A percentile compares a stretch with the other conserved stretches of the same genome.
phyloP scores from a whole-genome alignment of 2,113 vertebrate genomes.

The Seriola aureovittata region DNA sequence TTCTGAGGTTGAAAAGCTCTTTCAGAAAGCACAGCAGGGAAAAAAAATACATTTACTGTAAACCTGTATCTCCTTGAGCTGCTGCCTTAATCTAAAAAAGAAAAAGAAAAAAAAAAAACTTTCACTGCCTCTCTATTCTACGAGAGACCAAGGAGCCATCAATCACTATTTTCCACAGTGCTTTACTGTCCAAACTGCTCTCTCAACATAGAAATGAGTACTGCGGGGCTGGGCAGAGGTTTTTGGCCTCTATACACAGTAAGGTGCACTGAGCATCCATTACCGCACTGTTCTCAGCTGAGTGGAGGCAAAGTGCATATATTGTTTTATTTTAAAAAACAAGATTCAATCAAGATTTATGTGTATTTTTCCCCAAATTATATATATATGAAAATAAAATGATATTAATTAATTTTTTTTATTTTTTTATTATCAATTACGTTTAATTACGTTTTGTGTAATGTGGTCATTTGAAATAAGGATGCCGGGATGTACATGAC shows the following conservation, averaged over 20 bases:
- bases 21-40: slow-evolving; percentile 33
- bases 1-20: slow-evolving; percentile 48
- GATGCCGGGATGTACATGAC: not conserved
- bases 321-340: slow-evolving; percentile 6
- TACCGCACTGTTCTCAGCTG: slow-evolving; percentile 6
- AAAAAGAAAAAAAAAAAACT: slow-evolving; percentile 38
- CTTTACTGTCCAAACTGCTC: slow-evolving; percentile 66
- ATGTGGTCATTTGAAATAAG: not conserved
- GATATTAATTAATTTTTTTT: not conserved
- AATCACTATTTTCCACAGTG: slow-evolving; percentile 73
- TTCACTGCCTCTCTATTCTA: slow-evolving; percentile 61
- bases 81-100: slow-evolving; percentile 60
- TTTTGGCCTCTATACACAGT: slow-evolving; percentile 47
- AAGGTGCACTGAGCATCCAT: slow-evolving; percentile 51
- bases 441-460: not conserved
- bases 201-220: slow-evolving; percentile 66
- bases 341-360: not conserved
- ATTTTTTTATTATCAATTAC: not conserved
- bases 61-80: slow-evolving; percentile 64
- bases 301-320: slow-evolving; percentile 14
- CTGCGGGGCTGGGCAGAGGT: slow-evolving; percentile 44
- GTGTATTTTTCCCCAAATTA: not conserved
- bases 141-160: slow-evolving; percentile 72
- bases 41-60: slow-evolving; percentile 56
- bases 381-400: not conserved